Evolutionary conservation across 1,140 invertebrate species (phyloP).

Genomic region (Cotesia chilonis): DNA sequence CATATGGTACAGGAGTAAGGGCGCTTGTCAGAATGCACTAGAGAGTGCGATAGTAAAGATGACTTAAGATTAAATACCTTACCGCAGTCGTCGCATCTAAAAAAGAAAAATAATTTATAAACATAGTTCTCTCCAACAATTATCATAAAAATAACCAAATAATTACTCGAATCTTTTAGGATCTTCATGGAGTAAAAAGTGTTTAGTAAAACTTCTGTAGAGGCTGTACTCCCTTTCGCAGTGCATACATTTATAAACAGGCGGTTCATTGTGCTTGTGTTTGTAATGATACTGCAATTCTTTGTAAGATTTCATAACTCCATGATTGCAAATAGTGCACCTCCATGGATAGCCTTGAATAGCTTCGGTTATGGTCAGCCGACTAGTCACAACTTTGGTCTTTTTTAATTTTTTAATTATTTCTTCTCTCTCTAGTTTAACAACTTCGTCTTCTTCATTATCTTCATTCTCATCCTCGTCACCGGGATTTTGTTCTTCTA

Average conservation of each 20-base stretch:
- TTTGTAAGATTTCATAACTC: slow-evolving; percentile 28
- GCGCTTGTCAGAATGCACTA: slow-evolving; percentile 47
- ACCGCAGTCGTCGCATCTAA: slow-evolving; percentile 49
- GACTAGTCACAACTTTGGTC: background rate
- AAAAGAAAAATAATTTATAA: background rate
- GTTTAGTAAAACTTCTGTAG: slow-evolving; percentile 51
- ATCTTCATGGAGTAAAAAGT: slow-evolving; percentile 47
- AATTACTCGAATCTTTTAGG: slow-evolving; percentile 61
- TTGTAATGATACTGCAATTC: slow-evolving; percentile 45
- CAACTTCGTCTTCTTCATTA: slow-evolving; percentile 1
- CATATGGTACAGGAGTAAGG: slow-evolving; percentile 49
- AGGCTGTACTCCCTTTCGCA: slow-evolving; percentile 48
- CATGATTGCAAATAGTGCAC: slow-evolving; percentile 37
- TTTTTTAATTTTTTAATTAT: slow-evolving; percentile 12
- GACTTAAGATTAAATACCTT: slow-evolving; percentile 52
- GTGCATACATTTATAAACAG: slow-evolving; percentile 48
- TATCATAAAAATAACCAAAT: slow-evolving; percentile 36
- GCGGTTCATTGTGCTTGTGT: slow-evolving; percentile 42
- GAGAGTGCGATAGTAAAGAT: slow-evolving; percentile 44
- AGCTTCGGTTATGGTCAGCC: slow-evolving; percentile 20
- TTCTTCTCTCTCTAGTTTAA: background rate
- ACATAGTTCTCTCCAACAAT: background rate
- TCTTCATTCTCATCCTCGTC: background rate
- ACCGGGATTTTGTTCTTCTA: background rate
- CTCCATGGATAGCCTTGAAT: slow-evolving; percentile 37